Base-by-base conservation (phyloP, 2,888 invertebrate species). In the Microdon myrmicae region DNA sequence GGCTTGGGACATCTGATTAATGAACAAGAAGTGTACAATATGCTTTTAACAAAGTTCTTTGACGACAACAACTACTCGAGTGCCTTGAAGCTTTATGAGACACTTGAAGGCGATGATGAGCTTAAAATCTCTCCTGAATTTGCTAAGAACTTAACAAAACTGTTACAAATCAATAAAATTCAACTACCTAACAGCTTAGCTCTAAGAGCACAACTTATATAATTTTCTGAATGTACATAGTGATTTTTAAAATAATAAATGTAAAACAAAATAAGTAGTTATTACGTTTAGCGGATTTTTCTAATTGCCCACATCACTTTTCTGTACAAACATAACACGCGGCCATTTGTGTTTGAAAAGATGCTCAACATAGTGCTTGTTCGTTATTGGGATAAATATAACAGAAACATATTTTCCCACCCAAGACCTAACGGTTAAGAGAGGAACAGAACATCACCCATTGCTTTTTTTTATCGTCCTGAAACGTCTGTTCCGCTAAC, bases 121-220 rank as follows among this genome's bases (percentile, higher is more conserved):
- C 61, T 77, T 4, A 73, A 74, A 60, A 69, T 76, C 5, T 75
- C 78, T 2, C 69, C 70, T 19, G 71, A 74, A 2, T 81, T 81
- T 61, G 39, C 74, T 2, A 71, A 69, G 2, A 75, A 71, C 39
- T 69, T 80, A 29, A 73, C 75, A 9, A 69, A 73, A 48, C 69
- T 81, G 26, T 71, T 81, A 16, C 69, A 73, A 69, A 68, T 75
- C 10, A 76, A 79, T 69, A 75, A 79, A 51, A 43, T 77, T 6
- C 71, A 75, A 32, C 71, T 81, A 61, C 79, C 82, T 14, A 76
- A 73, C 47, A 73, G 70, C 67, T 67, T 79, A 38, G 77, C 78
- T 10, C 48, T 79, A 48, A 73, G 76, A 45, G 79, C 78, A 1
- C 75, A 75, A 47, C 56, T 76, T 35, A 69, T 71, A 66, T 74